Evolutionary conservation across 1,140 invertebrate species (phyloP), one percentile per base, ranked within the genome.

Genomic region (Plectus sambesii): DNA sequence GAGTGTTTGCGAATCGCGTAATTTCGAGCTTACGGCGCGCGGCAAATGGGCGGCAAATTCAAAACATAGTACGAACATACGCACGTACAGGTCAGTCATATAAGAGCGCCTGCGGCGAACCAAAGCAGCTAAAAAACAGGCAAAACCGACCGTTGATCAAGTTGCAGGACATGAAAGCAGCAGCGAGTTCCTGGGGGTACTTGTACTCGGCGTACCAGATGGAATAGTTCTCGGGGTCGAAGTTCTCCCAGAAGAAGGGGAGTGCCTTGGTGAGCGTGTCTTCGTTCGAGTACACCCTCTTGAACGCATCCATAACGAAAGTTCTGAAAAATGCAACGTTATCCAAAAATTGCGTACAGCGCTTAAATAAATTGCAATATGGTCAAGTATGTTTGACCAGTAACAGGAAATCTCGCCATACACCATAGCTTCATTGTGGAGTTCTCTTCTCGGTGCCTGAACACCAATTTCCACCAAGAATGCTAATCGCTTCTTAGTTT

Each of bases 121-220:
- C n/a, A n/a, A n/a, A n/a, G n/a, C n/a, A n/a, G n/a, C n/a, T n/a
- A 5, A 44, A 30, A 19, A 15, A 9, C 3, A n/a, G 26, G 19
- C 26, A 42, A 42, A 61, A 69, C 69, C 67, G 66, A 82, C 83
- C 87, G 50, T 81, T 79, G 64, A 94, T 86, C 36, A 94, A 77
- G 76, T 96, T 96, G 69, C 84, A 88, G 68, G 83, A 87, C 88
- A 93, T 93, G 76, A 92, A 96, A 17, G 85, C 81, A 70, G 87
- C 84, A 55, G 81, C 77, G 5, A 98, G 77, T 72, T 97, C 90
- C 54, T 92, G 77, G 47, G 83, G 82, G 70, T 87, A 97, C 72
- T 94, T 94, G 77, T 99, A 99, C 76, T 94, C 87, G 47, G 85
- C 81, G 41, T 58, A 81, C 93, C 93, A 99, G 69, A 98, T 90